These are phyloP conservation scores for Sturnira hondurensis DNA, from an alignment of 2,113 vertebrate species.

Conservation along the genomic window DNA sequence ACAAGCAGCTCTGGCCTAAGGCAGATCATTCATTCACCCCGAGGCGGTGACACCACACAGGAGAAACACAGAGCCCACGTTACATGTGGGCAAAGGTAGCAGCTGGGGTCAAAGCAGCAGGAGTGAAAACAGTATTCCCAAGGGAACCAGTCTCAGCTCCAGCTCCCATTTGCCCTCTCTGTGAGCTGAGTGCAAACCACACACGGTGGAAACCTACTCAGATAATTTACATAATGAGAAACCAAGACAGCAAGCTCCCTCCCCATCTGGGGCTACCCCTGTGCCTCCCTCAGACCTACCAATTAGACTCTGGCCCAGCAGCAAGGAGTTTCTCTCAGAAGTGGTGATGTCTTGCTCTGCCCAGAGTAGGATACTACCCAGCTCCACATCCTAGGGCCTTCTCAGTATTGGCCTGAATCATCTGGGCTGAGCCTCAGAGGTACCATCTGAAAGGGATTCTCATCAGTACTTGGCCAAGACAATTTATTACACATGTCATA, in stretches of 20 bases:
- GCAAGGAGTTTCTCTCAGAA: slow-evolving; percentile 2
- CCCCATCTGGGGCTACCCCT: neutral
- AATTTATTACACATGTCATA: neutral
- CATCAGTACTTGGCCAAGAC: neutral
- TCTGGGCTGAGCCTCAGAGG: neutral
- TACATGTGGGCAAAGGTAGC: neutral
- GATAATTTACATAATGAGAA: slow-evolving; percentile 42
- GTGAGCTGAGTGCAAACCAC: neutral
- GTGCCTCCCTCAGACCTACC: slow-evolving; percentile 3
- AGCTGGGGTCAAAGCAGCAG: neutral
- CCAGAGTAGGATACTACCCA: neutral
- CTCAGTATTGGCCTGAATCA: neutral
- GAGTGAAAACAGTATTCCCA: neutral
- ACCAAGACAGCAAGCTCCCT: slow-evolving; percentile 21
- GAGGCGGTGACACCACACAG: neutral
- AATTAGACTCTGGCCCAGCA: neutral
- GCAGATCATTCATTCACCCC: neutral
- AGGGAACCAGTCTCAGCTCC: slow-evolving; percentile 8
- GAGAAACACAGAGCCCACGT: neutral
- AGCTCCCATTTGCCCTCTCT: neutral
- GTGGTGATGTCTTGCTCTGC: neutral
- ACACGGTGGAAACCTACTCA: slow-evolving; percentile 36
- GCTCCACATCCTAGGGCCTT: neutral
- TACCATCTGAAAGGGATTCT: neutral
- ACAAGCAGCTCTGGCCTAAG: neutral